Base-by-base conservation (phyloP, 2,888 invertebrate species). In the Temnothorax ravouxi region DNA sequence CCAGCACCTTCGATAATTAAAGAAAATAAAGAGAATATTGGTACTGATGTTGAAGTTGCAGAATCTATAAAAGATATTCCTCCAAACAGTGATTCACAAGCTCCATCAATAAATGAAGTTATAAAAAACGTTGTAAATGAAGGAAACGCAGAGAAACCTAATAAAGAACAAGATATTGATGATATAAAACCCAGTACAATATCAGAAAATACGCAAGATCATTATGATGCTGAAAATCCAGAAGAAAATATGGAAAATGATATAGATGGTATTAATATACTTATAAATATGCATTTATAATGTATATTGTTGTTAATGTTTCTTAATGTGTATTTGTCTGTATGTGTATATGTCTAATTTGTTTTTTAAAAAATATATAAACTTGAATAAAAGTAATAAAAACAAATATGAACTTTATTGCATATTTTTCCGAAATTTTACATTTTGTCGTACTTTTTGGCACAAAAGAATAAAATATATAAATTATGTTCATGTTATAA, bases 161-260 rank as follows among this genome's bases (percentile, higher is more conserved):
- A n/a, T 0, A 52, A 25, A 9, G 13, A 9, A 15, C n/a, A 50
- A 38, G 34, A 56, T 52, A 50, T 5, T 25, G 83, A 74, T 0
- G 75, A 83, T 21, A 6, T 56, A 9, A 84, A 84, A 83, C 34
- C 76, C 62, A 72, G 75, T 59, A 86, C 86, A 61, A 52, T 88
- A 81, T 88, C 89, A 5, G 83, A 88, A 54, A 84, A 90, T 34
- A 89, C 86, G 0, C 81, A 89, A 41, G 87, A 87, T n/a, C 79
- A 80, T 44, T 82, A 76, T 25, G 83, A 85, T 52, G 64, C 56
- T 56, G 56, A 0, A 9, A 82, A 81, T 83, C 59, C 61, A 54
- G 84, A 86, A 3, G 85, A 83, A 18, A 75, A 71, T 61, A 13
- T 66, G 15, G 66, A 66, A n/a, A 18, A 64, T 76, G 59, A 61